Base-by-base conservation (phyloP, 2,113 vertebrate genomes). In the Tursiops truncatus region DNA sequence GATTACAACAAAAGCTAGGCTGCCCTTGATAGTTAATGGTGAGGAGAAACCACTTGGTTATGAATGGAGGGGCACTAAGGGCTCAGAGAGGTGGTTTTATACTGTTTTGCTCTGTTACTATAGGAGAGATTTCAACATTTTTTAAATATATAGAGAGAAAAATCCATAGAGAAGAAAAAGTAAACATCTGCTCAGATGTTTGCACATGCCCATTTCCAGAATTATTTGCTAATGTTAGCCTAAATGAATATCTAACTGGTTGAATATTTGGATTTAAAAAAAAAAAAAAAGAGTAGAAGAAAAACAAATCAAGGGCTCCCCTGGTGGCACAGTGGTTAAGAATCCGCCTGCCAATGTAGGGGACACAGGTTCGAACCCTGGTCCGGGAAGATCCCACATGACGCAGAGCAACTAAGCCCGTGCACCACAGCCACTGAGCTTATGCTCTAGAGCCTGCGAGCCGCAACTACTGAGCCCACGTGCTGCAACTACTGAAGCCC, bases 201-300 rank as follows among this genome's bases (percentile, higher is more conserved):
- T 81, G 74, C 38, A 38, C 14, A 26, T 7, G n/a, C 77, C 56
- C 20, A 14, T 84, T 80, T 31, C 47, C 31, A 87, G 76, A 85
- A 92, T 87, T 91, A 92, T 60, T 62, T 83, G 53, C 62, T 90
- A 86, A 87, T 65, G 82, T 90, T 90, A 87, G 44, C 44, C 17
- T 81, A 96, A 80, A 73, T 71, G 41, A 94, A 36, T 82, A 84
- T 60, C 23, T 71, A 86, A 89, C 3, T 89, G 44, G 31, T 53
- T 81, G 23, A 92, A 92, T 8, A 87, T 50, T 8, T 81, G 36
- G 81, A 71, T 41, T 25, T 82, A 9, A 44, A 44, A 44, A 44
- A 21, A 44, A 73, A 23, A 47, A 47, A 62, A 68, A 47, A 36
- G 5, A 95, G 53, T 18, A 56, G 18, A 56, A 56, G 53, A 56